Conservation (phyloP, 2,797 vertebrate genomes). For the Gymnoscopelus microlampas region DNA sequence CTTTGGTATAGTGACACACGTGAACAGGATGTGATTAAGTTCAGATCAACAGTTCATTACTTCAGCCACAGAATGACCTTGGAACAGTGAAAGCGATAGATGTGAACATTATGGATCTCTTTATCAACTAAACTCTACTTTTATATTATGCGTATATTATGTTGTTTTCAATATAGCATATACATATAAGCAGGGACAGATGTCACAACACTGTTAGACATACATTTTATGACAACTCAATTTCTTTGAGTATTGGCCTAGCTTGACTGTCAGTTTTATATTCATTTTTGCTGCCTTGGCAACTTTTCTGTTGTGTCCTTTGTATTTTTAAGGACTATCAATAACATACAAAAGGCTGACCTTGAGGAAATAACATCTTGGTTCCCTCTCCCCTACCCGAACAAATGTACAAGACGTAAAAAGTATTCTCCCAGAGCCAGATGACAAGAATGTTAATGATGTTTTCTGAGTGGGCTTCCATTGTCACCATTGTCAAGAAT, state of each 20-base stretch:
- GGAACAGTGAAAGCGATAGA: constrained; percentile 35
- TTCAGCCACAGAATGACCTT: constrained; percentile 47
- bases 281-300: constrained; percentile 56
- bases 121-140: constrained; percentile 10
- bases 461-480: not conserved
- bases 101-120: constrained; percentile 7
- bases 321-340: constrained; percentile 34
- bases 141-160: not conserved
- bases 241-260: constrained; percentile 27
- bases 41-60: constrained; percentile 22
- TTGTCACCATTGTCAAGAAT: no score
- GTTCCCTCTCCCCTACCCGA: no score
- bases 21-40: no score
- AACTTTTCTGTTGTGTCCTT: constrained; percentile 36
- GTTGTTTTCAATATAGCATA: constrained; percentile 5
- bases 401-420: no score
- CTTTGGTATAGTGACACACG: constrained; percentile 6
- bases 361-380: constrained; percentile 18
- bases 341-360: constrained; percentile 31
- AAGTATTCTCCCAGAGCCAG: not conserved
- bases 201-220: constrained; percentile 1
- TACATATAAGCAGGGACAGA: not conserved
- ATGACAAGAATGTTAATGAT: not conserved
- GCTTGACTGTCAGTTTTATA: constrained; percentile 52
- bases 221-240: constrained; percentile 6